phyloP scores from a whole-genome alignment of 2,888 invertebrate genomes.

The Acleris sparsana region DNA sequence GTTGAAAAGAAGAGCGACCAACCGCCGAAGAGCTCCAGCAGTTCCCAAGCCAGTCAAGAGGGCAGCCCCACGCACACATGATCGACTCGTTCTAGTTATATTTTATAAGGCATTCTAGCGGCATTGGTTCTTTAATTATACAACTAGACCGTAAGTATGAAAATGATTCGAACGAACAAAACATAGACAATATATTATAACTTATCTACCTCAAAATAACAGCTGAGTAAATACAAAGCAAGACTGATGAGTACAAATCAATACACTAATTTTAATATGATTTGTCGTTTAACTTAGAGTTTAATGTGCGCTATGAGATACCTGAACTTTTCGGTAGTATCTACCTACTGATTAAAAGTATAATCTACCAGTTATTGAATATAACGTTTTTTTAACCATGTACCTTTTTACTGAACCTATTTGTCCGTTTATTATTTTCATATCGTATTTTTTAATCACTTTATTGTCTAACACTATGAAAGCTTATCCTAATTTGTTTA shows the following conservation, averaged over 20 bases:
- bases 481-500: background rate
- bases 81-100: conserved; percentile 35
- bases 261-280: conserved; percentile 69
- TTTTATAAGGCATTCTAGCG: conserved; percentile 29
- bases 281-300: conserved; percentile 47
- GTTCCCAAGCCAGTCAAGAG: conserved; percentile 67
- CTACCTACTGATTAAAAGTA: background rate
- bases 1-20: conserved; percentile 73
- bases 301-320: conserved; percentile 28
- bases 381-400: background rate
- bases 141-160: conserved; percentile 18
- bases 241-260: conserved; percentile 80
- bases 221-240: conserved; percentile 51
- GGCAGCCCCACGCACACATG: conserved; percentile 64
- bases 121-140: conserved; percentile 43
- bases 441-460: background rate
- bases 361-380: too few relatives aligned
- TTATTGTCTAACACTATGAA: background rate
- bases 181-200: conserved; percentile 36
- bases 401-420: background rate
- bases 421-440: background rate
- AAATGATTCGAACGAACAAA: background rate
- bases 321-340: conserved; percentile 23
- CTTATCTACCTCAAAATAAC: conserved; percentile 61
- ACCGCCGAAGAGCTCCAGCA: conserved; percentile 68